Percentiles rank a stretch among this genome's conserved stretches.
Evolutionary conservation across 2,888 invertebrate species (phyloP).

Genomic region (Yponomeuta sedellus): DNA sequence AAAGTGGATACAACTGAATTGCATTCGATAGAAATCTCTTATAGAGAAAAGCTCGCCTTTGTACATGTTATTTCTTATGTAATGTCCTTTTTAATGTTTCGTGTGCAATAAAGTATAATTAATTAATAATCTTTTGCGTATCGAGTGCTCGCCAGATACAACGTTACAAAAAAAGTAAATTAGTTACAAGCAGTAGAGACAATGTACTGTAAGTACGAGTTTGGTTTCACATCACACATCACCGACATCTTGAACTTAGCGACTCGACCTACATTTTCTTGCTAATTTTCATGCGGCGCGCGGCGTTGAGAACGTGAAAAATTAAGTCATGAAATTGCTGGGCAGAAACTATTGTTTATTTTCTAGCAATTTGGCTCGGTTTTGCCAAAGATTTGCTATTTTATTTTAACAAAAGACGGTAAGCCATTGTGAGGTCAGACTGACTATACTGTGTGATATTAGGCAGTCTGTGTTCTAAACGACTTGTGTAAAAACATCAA

Average conservation of each 20-base stretch:
- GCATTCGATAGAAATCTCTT: neutral
- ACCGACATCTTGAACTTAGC: neutral
- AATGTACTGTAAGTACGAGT: neutral
- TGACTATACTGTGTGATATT: neutral
- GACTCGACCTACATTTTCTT: neutral
- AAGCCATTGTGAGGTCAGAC: neutral
- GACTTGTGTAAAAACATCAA: neutral
- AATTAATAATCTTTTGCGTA: no score
- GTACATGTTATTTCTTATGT: no score
- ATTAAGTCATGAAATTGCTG: neutral
- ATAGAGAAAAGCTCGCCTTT: no score
- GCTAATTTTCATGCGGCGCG: neutral
- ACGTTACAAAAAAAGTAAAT: neutral
- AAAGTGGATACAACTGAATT: neutral
- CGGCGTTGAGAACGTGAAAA: neutral
- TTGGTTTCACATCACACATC: neutral
- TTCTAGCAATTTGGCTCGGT: slow-evolving; percentile 2
- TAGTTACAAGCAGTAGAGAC: neutral
- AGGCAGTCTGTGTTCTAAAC: neutral
- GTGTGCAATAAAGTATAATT: no score
- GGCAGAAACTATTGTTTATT: slow-evolving; percentile 6
- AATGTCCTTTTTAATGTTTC: no score
- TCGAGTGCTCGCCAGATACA: neutral
- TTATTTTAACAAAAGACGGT: slow-evolving; percentile 5
- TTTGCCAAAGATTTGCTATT: neutral